Conservation (phyloP, 2,888 invertebrate genomes). For the Epiblema foenella region DNA sequence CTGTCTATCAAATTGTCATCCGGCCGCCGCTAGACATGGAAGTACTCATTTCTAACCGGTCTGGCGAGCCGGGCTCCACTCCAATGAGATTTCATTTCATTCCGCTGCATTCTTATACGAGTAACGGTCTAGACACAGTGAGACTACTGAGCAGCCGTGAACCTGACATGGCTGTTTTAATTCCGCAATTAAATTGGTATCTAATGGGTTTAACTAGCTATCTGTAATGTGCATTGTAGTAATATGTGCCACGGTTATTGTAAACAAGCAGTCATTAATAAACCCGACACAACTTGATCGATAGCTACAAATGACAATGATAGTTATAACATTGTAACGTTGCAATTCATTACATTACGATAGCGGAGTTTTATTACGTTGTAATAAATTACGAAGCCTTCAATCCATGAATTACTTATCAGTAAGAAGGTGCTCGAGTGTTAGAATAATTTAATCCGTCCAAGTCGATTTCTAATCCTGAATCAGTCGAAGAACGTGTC, state of each 20-base stretch:
- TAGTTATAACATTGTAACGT: constrained; percentile 53
- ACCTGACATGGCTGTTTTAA: constrained; percentile 51
- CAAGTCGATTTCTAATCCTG: constrained; percentile 49
- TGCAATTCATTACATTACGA: constrained; percentile 46
- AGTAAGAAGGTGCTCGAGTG: constrained; percentile 27
- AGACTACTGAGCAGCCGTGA: constrained; percentile 61
- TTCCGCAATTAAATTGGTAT: constrained; percentile 35
- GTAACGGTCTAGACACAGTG: constrained; percentile 75
- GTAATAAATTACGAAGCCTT: constrained; percentile 19
- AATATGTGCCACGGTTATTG: constrained; percentile 52
- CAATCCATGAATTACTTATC: constrained; percentile 17
- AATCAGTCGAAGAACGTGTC: constrained; percentile 34
- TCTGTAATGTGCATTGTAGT: constrained; percentile 16
- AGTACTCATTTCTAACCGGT: constrained; percentile 75
- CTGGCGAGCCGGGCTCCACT: constrained; percentile 70
- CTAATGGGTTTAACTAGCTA: constrained; percentile 36
- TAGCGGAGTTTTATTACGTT: constrained; percentile 2
- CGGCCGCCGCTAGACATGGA: constrained; percentile 64
- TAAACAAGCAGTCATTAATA: constrained; percentile 54
- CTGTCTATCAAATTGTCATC: constrained; percentile 78
- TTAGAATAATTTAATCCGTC: constrained; percentile 37
- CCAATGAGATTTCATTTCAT: constrained; percentile 84
- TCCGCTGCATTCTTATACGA: constrained; percentile 81
- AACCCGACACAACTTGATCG: constrained; percentile 63
- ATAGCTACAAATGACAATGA: constrained; percentile 57